Evolutionary conservation across 2,888 invertebrate genomes (phyloP).

Genomic region (Xestobium rufovillosum): DNA sequence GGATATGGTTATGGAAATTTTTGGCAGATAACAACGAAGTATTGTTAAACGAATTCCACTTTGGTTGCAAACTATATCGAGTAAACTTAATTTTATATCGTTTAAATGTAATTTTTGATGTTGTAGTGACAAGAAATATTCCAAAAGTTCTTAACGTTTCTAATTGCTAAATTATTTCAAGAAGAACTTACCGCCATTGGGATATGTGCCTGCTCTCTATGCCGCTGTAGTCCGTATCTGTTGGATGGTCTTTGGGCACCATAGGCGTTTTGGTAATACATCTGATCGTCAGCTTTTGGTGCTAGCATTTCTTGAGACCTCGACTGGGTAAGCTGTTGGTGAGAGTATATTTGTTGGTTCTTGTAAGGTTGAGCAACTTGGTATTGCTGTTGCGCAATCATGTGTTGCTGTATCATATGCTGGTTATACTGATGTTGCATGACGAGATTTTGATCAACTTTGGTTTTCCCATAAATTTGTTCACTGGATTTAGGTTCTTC

Average conservation of each 20-base stretch:
- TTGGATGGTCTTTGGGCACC: constrained; percentile 28
- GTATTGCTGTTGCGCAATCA: constrained; percentile 41
- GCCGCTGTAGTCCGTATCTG: constrained; percentile 25
- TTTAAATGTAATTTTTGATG: too few relatives aligned
- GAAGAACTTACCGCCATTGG: too few relatives aligned
- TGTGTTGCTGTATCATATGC: constrained; percentile 46
- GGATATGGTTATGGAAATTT: too few relatives aligned
- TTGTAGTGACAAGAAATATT: too few relatives aligned
- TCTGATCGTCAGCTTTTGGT: constrained; percentile 38
- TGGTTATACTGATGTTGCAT: constrained; percentile 39
- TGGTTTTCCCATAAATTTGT: constrained; percentile 55
- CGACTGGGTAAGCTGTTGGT: constrained; percentile 37
- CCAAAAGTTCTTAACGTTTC: too few relatives aligned
- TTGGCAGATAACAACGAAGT: too few relatives aligned
- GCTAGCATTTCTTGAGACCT: constrained; percentile 51
- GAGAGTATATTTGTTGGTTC: constrained; percentile 33
- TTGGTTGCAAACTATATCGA: too few relatives aligned
- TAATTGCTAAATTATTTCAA: too few relatives aligned
- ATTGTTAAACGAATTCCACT: too few relatives aligned
- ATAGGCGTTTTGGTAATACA: constrained; percentile 36
- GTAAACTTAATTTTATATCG: too few relatives aligned
- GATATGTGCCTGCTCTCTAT: constrained; percentile 4
- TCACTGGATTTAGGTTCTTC: constrained; percentile 44
- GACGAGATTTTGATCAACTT: constrained; percentile 41
- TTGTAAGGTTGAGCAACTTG: constrained; percentile 47